These are phyloP conservation scores for Hemistola chrysoprasaria DNA, from an alignment of 2,888 invertebrate genomes.

Conservation along the genomic window DNA sequence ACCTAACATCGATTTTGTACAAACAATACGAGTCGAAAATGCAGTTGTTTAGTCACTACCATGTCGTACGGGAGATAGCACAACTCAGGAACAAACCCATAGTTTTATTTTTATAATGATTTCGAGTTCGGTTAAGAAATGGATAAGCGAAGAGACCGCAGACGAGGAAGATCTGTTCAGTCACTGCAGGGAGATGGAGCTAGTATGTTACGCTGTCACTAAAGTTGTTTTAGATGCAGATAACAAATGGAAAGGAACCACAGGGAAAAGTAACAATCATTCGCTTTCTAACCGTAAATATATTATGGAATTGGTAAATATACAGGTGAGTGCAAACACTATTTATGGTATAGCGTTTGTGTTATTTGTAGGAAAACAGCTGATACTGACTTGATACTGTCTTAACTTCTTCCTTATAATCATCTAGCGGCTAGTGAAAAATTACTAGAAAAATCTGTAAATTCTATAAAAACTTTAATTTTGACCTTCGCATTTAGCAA, in stretches of 20 bases:
- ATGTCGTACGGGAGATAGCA: conserved; percentile 59
- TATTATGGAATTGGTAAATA: conserved; percentile 75
- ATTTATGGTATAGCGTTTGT: neutral
- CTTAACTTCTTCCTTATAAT: too few species aligned
- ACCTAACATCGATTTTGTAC: conserved; percentile 67
- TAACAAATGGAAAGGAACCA: conserved; percentile 70
- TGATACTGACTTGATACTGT: too few species aligned
- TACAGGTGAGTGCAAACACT: conserved; percentile 68
- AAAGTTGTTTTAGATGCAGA: conserved; percentile 71
- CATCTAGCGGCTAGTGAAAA: too few species aligned
- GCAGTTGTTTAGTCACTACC: conserved; percentile 49
- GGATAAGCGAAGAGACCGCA: conserved; percentile 79
- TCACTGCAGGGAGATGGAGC: conserved; percentile 77
- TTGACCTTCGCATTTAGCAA: too few species aligned
- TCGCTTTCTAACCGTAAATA: conserved; percentile 68
- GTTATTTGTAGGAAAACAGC: conserved; percentile 1
- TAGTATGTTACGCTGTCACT: conserved; percentile 69
- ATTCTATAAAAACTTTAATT: too few species aligned
- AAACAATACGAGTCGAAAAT: conserved; percentile 40
- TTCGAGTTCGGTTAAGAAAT: conserved; percentile 62
- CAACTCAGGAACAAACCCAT: conserved; percentile 14
- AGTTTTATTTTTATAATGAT: conserved; percentile 40
- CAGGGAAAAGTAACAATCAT: conserved; percentile 44
- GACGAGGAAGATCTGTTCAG: conserved; percentile 75
- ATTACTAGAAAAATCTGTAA: too few species aligned